These are phyloP conservation scores for Lycaon pictus DNA, from an alignment of 2,113 vertebrate species.

Conservation along the genomic window DNA sequence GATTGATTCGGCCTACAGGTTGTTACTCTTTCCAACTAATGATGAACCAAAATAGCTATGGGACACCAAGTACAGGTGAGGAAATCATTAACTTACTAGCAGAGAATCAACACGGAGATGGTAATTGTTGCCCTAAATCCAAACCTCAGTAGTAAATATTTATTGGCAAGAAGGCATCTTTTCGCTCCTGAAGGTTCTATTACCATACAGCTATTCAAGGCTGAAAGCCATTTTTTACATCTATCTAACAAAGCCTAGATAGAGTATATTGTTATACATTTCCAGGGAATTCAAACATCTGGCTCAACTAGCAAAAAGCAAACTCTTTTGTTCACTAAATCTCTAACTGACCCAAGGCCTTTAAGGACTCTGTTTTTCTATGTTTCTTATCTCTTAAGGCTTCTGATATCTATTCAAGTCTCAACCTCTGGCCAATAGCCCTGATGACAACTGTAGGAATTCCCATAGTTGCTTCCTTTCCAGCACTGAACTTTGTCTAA, in stretches of 20 bases:
- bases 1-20: conserved; percentile 28
- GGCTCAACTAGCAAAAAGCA: conserved; percentile 41
- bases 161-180: conserved; percentile 75
- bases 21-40: conserved; percentile 63
- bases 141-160: conserved; percentile 75
- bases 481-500: background rate
- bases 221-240: conserved; percentile 63
- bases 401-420: background rate
- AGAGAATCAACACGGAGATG: conserved; percentile 62
- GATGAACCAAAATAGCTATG: conserved; percentile 24
- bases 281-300: conserved; percentile 39
- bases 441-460: background rate
- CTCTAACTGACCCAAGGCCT: background rate
- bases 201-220: conserved; percentile 58
- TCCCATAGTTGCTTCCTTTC: background rate
- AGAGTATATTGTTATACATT: conserved; percentile 12
- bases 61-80: conserved; percentile 42
- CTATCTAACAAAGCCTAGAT: conserved; percentile 58
- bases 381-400: background rate
- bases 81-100: conserved; percentile 34
- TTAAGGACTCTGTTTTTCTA: background rate
- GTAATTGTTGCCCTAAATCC: conserved; percentile 66
- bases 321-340: background rate
- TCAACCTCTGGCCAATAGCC: background rate
- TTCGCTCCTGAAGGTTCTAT: conserved; percentile 40